Evolutionary conservation across 2,113 vertebrate species (phyloP).

Genomic region (Poeciliopsis retropinna): DNA sequence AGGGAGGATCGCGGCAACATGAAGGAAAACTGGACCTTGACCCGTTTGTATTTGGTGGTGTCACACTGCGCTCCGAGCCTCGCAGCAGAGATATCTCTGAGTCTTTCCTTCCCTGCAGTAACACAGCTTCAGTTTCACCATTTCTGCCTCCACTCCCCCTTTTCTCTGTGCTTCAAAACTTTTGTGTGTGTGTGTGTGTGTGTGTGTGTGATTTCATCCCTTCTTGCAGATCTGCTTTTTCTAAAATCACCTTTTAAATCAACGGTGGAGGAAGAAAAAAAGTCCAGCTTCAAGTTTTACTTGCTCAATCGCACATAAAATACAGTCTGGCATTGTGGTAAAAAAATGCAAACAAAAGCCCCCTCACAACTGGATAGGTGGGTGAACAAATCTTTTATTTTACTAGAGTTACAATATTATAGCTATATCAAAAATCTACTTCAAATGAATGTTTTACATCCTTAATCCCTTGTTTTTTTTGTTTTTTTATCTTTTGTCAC

Average conservation of each 20-base stretch:
- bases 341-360: background rate
- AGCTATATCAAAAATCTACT: too few species aligned
- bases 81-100: constrained; percentile 49
- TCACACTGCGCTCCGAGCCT: constrained; percentile 42
- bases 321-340: background rate
- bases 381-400: too few species aligned
- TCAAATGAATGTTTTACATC: too few species aligned
- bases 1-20: constrained; percentile 27
- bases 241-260: constrained; percentile 38
- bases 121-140: constrained; percentile 27
- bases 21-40: constrained; percentile 53
- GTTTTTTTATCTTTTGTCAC: background rate
- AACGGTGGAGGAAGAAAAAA: background rate
- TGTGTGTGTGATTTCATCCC: constrained; percentile 24
- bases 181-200: background rate
- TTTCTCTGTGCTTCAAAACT: constrained; percentile 7
- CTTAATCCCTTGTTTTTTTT: too few species aligned
- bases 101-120: constrained; percentile 44
- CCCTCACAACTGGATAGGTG: too few species aligned
- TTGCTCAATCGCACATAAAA: background rate
- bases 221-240: constrained; percentile 28
- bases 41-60: constrained; percentile 49
- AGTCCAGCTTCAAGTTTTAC: background rate
- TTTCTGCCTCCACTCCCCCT: constrained; percentile 17
- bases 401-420: too few species aligned